These are phyloP conservation scores for Myzus persicae DNA, from an alignment of 1,140 invertebrate genomes.

Conservation along the genomic window DNA sequence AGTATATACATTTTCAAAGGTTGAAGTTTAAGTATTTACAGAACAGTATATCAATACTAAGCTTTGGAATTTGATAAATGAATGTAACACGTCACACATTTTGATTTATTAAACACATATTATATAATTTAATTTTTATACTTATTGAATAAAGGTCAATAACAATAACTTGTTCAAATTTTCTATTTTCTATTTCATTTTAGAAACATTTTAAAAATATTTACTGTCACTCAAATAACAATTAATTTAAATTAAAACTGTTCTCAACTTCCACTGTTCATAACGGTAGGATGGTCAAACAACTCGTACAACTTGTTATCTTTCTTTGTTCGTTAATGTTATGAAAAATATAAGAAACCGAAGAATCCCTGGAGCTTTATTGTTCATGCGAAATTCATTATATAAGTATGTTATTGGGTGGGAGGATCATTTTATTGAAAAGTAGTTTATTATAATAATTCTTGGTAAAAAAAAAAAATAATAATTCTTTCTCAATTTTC, in stretches of 20 bases:
- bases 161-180: background rate
- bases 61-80: constrained; percentile 12
- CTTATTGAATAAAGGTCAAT: background rate
- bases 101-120: constrained; percentile 41
- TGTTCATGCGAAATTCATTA: background rate
- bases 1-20: background rate
- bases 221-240: background rate
- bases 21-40: background rate
- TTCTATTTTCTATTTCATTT: constrained; percentile 21
- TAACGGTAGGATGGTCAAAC: background rate
- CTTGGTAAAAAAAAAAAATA: background rate
- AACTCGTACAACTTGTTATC: background rate
- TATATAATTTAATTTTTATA: constrained; percentile 31
- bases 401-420: background rate
- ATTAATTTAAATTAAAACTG: background rate
- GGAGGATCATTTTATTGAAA: background rate
- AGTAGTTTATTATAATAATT: background rate
- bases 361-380: background rate
- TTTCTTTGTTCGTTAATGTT: background rate
- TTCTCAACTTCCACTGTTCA: background rate
- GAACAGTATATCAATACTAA: background rate
- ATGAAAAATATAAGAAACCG: constrained; percentile 2
- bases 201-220: background rate
- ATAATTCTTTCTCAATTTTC: background rate
- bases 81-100: background rate